Evolutionary conservation across 35 echinoderm and acorn worm genomes (phyloP).

Genomic region (Nesometra sesokonis): DNA sequence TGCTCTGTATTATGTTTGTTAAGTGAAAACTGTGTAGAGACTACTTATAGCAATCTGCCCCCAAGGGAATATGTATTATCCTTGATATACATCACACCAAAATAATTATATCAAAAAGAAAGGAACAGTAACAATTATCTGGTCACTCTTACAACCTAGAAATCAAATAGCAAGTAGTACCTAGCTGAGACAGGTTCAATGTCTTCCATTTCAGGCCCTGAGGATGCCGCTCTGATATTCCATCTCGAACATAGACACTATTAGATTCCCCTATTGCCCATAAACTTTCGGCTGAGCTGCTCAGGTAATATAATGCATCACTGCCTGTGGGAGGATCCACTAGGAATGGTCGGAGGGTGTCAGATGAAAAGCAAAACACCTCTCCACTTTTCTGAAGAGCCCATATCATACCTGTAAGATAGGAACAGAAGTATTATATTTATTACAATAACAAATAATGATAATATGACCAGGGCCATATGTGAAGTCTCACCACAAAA

Average conservation of each 20-base stretch:
- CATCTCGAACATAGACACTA: conserved; percentile 49
- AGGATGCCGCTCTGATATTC: conserved; percentile 45
- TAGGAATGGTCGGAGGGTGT: conserved; percentile 48
- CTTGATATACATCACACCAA: no score
- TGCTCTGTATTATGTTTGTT: no score
- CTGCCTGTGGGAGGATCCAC: conserved; percentile 54
- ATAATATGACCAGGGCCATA: no score
- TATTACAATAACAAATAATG: no score
- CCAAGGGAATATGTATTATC: no score
- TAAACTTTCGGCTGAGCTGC: conserved; percentile 53
- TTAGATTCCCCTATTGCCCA: conserved; percentile 52
- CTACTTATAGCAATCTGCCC: no score
- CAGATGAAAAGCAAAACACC: conserved; percentile 78
- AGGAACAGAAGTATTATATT: no score
- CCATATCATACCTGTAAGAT: conserved; percentile 90
- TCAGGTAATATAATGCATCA: conserved; percentile 39
- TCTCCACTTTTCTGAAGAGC: conserved; percentile 84
- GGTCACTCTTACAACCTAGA: no score
- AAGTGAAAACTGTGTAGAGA: no score
- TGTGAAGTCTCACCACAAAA: no score
- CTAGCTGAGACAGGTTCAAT: conserved; percentile 67
- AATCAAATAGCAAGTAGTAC: conserved; percentile 4
- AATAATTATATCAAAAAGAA: no score
- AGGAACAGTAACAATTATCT: no score
- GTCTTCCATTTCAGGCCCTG: conserved; percentile 70